These are phyloP conservation scores for Poeciliopsis paucimaculata DNA, from an alignment of 2,797 vertebrate genomes.

Conservation along the genomic window DNA sequence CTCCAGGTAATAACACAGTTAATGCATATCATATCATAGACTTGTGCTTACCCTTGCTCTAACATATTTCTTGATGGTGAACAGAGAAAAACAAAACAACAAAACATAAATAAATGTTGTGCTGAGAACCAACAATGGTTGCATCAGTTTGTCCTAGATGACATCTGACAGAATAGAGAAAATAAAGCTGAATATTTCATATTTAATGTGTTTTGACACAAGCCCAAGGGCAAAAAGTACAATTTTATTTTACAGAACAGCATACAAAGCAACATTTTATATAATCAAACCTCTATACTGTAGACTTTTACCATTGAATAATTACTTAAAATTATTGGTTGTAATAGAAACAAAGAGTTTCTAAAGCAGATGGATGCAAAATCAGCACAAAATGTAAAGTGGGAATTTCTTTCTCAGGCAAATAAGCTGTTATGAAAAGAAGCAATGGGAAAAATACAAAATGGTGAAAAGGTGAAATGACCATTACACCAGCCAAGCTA, in stretches of 20 bases:
- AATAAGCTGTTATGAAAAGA: not conserved
- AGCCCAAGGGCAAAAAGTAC: conserved; percentile 13
- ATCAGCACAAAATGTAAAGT: not conserved
- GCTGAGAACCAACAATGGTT: conserved; percentile 10
- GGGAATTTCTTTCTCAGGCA: not conserved
- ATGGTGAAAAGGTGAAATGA: not conserved
- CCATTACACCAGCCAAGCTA: not conserved
- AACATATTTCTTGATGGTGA: conserved; percentile 87
- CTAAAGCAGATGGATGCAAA: not conserved
- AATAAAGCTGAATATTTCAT: conserved; percentile 32
- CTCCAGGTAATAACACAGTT: conserved; percentile 36
- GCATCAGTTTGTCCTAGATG: conserved; percentile 12
- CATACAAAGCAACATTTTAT: not conserved
- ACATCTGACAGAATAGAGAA: conserved; percentile 29
- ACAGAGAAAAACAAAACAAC: conserved; percentile 65
- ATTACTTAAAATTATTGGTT: not conserved
- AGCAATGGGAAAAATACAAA: not conserved
- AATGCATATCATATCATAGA: conserved; percentile 38
- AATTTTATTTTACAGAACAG: not conserved
- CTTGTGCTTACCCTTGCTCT: conserved; percentile 87
- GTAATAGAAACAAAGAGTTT: not conserved
- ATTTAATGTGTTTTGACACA: conserved; percentile 19
- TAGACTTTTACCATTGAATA: not conserved
- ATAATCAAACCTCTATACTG: not conserved
- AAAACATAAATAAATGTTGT: conserved; percentile 45